Evolutionary conservation across 2,797 vertebrate genomes (phyloP).

Genomic region (Galaxias olidus): DNA sequence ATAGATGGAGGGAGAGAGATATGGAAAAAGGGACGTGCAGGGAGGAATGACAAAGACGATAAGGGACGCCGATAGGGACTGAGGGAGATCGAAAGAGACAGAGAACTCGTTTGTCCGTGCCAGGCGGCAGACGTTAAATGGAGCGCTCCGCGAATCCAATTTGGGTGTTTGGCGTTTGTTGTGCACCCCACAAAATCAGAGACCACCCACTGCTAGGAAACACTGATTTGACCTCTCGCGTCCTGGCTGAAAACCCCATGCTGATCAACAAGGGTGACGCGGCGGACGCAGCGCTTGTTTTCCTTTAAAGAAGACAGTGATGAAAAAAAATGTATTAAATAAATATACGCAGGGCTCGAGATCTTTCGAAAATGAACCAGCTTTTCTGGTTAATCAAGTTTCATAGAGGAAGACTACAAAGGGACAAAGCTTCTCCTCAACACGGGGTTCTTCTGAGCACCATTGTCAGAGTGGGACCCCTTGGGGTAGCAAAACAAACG

Average conservation of each 20-base stretch:
- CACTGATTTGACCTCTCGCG: conserved; percentile 36
- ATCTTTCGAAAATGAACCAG: conserved; percentile 46
- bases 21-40: not conserved
- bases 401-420: conserved; percentile 24
- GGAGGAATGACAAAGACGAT: not conserved
- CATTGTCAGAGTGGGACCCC: conserved; percentile 49
- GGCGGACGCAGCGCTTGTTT: conserved; percentile 17
- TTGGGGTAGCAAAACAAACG: conserved; percentile 46
- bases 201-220: conserved; percentile 32
- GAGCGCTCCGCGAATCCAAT: conserved; percentile 39
- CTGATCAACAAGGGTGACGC: conserved; percentile 31
- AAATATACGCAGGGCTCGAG: conserved; percentile 36
- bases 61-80: not conserved
- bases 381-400: conserved; percentile 52
- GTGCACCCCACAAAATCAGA: conserved; percentile 41
- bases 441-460: conserved; percentile 37
- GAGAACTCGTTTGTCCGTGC: not conserved
- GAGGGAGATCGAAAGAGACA: not conserved
- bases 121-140: not conserved
- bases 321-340: conserved; percentile 10
- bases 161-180: conserved; percentile 50
- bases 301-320: conserved; percentile 22
- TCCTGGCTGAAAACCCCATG: conserved; percentile 20
- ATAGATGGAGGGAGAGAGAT: not conserved
- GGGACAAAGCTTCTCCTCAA: conserved; percentile 37